Conservation (phyloP, 2,797 vertebrate genomes). For the Phrynocephalus vlangalii region DNA sequence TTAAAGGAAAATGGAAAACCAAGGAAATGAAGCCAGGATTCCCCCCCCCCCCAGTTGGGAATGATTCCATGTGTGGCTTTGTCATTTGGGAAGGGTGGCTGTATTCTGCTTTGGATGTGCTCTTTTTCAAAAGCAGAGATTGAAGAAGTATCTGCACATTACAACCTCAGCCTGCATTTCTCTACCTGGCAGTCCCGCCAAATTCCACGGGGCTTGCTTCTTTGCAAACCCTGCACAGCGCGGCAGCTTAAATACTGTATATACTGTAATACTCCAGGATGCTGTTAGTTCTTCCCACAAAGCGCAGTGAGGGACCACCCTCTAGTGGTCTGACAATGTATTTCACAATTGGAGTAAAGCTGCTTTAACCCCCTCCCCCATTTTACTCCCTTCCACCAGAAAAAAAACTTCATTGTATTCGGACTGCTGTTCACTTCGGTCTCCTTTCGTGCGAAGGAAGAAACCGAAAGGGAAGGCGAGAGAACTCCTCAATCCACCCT, state of each 20-base stretch:
- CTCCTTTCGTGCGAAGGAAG: not conserved
- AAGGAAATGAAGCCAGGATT: no score
- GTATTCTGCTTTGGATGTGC: not conserved
- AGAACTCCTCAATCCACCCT: no score
- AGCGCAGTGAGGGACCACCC: slow-evolving; percentile 64
- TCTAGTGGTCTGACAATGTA: slow-evolving; percentile 60
- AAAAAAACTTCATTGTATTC: slow-evolving; percentile 9
- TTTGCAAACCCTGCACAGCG: no score
- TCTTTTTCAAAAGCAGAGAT: not conserved
- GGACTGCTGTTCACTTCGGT: not conserved
- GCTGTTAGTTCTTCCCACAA: not conserved
- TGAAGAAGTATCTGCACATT: not conserved
- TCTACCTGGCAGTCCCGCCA: not conserved
- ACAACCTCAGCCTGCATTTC: not conserved
- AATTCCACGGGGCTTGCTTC: not conserved
- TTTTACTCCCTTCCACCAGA: not conserved
- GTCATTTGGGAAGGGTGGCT: not conserved
- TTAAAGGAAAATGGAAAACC: not conserved
- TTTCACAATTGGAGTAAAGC: slow-evolving; percentile 8
- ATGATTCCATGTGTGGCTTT: not conserved
- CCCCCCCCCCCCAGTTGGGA: no score
- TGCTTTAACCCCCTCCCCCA: not conserved
- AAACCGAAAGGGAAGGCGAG: not conserved
- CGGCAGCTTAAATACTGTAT: no score
- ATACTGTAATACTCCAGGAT: not conserved